Evolutionary conservation across 1,140 invertebrate genomes (phyloP).

Genomic region (Steinernema khuongi): DNA sequence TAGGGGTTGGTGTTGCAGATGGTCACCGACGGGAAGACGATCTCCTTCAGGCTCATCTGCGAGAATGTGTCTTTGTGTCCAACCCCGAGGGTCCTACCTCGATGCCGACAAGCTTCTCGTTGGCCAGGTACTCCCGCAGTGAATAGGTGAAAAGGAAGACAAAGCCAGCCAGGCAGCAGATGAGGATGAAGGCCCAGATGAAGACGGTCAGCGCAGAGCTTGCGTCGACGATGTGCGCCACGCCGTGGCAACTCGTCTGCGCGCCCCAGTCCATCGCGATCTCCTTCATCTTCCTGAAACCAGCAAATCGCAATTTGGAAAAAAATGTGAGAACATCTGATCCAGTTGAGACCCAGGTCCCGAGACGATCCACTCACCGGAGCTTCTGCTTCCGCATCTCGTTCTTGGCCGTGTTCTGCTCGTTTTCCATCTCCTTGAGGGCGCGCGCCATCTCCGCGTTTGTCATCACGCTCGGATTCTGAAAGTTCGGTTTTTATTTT

Average conservation of each 20-base stretch:
- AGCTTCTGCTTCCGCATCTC: not conserved
- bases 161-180: conserved; percentile 32
- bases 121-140: conserved; percentile 28
- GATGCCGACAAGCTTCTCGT: conserved; percentile 34
- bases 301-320: too few species aligned
- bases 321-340: too few species aligned
- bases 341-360: not conserved
- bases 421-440: not conserved
- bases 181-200: conserved; percentile 35
- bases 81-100: conserved; percentile 11
- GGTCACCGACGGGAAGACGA: conserved; percentile 36
- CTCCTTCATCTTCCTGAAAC: conserved; percentile 31
- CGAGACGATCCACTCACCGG: not conserved
- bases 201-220: conserved; percentile 22
- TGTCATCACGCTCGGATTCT: not conserved
- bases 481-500: too few species aligned
- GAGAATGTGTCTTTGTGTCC: not conserved
- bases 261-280: conserved; percentile 37
- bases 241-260: conserved; percentile 29
- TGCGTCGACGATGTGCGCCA: conserved; percentile 38
- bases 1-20: conserved; percentile 42
- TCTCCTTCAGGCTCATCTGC: conserved; percentile 22
- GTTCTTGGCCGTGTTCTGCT: not conserved
- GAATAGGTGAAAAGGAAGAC: conserved; percentile 36
- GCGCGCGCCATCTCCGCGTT: conserved; percentile 7